These are phyloP conservation scores for Heliornis fulica DNA, from an alignment of 2,113 vertebrate species.

Conservation along the genomic window DNA sequence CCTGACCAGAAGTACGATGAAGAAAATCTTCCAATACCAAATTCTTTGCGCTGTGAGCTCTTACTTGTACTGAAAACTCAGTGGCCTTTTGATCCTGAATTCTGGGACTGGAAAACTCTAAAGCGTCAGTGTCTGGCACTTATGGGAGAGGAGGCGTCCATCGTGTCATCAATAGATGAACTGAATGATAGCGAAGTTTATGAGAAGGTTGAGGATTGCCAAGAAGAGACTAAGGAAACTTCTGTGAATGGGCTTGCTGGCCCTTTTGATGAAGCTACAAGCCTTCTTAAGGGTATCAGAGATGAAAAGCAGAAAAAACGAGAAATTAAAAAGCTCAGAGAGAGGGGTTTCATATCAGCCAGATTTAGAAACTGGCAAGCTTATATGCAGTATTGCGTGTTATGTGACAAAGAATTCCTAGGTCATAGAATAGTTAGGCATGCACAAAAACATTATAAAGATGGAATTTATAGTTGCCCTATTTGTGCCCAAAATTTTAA, in stretches of 20 bases:
- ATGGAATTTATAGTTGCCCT: slow-evolving; percentile 90
- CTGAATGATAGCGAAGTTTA: slow-evolving; percentile 91
- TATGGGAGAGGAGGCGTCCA: slow-evolving; percentile 97
- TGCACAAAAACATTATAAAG: slow-evolving; percentile 91
- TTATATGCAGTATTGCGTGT: slow-evolving; percentile 97
- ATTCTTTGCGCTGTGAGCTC: slow-evolving; percentile 94
- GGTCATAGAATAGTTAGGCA: slow-evolving; percentile 96
- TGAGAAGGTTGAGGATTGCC: slow-evolving; percentile 81
- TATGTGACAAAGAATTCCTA: slow-evolving; percentile 97
- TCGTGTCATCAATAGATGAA: slow-evolving; percentile 95
- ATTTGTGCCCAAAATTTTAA: slow-evolving; percentile 93
- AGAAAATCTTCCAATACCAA: slow-evolving; percentile 91
- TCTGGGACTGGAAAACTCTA: slow-evolving; percentile 98
- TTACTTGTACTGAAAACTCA: slow-evolving; percentile 95
- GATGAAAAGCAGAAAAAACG: slow-evolving; percentile 88
- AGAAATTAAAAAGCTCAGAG: slow-evolving; percentile 90
- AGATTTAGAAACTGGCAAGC: slow-evolving; percentile 96
- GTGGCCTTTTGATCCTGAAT: slow-evolving; percentile 98
- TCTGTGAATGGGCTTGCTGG: slow-evolving; percentile 79
- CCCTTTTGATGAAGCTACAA: slow-evolving; percentile 76
- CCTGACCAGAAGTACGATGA: slow-evolving; percentile 97
- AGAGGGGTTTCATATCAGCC: slow-evolving; percentile 91
- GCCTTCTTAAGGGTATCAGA: slow-evolving; percentile 77
- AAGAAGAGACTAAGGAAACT: slow-evolving; percentile 73
- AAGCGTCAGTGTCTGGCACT: slow-evolving; percentile 93